Percentiles rank a stretch among this genome's conserved stretches.
These are phyloP conservation scores for Phaethornis superciliosus DNA, from an alignment of 2,113 vertebrate species.

Conservation along the genomic window DNA sequence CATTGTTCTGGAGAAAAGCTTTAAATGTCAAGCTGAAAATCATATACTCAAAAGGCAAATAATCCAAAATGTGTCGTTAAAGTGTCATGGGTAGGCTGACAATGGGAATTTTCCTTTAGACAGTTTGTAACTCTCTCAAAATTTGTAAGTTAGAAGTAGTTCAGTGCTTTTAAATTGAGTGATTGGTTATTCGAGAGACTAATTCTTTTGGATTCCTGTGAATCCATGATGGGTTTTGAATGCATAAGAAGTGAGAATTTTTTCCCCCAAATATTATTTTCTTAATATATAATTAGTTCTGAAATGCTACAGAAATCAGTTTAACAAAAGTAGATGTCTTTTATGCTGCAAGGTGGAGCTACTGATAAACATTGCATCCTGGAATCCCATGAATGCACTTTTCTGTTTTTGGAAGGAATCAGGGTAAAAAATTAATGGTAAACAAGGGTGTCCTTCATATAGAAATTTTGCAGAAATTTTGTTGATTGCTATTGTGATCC, in stretches of 20 bases:
- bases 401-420: not conserved
- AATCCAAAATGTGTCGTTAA: not conserved
- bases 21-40: not conserved
- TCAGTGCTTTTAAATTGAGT: not conserved
- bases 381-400: not conserved
- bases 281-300: not conserved
- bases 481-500: not conserved
- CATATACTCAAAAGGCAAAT: not conserved
- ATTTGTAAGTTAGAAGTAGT: not conserved
- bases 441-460: not conserved
- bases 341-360: not conserved
- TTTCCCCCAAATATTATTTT: not conserved
- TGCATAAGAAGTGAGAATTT: not conserved
- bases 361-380: not conserved
- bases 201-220: not conserved
- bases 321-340: not conserved
- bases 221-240: not conserved
- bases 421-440: not conserved
- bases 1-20: not conserved
- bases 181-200: not conserved
- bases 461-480: not conserved
- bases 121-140: not conserved
- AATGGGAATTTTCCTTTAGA: not conserved
- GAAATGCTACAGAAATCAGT: not conserved
- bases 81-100: not conserved